Evolutionary conservation across 2,797 vertebrate species (phyloP), one percentile per base, ranked within the genome.

Genomic region (Myotis vivesi): DNA sequence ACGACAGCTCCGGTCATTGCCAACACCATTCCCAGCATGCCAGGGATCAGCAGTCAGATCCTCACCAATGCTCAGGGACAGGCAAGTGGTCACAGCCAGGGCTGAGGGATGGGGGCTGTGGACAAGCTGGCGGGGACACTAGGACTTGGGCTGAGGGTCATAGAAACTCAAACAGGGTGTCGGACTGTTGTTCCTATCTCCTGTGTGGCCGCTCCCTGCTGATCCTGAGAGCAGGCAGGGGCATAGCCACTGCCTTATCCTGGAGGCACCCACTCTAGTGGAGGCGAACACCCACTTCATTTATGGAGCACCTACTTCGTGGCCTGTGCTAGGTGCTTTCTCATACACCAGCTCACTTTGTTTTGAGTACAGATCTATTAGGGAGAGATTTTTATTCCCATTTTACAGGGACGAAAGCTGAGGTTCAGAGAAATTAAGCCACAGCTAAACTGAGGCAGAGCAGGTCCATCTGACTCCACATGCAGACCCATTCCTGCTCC

Each of bases 1-100:
- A 98, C 99, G 2, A 98, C 99, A 62, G 97, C 99, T 81, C 99
- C 99, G 1, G 99, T 99, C 96, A 98, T 99, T 97, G 98, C 99
- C 96, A 99, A 98, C 77, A 97, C 99, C 97, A 98, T 99, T 98
- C 98, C 99, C 97, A 98, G 98, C 95, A 98, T 99, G 97, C 98
- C 99, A 2, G 99, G 99, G 95, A 98, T 99, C 98, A 98, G 99
- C 95, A 99, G 99, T 92, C 99, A 99, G 98, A 99, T 99, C 96
- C 99, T 99, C 98, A 99, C 99, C 82, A 99, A 99, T 72, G 98
- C 99, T 92, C 99, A 99, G 97, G 99, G 99, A 95, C 99, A 99
- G 99, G 99, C 98, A 98, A 97, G 89, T 91, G 86, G 9, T 62
- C 69, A 87, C 57, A 94, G 66, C 6, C 51, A 77, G 68, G 86